phyloP scores from a whole-genome alignment of 1,140 invertebrate genomes.

The Drosophila athabasca region DNA sequence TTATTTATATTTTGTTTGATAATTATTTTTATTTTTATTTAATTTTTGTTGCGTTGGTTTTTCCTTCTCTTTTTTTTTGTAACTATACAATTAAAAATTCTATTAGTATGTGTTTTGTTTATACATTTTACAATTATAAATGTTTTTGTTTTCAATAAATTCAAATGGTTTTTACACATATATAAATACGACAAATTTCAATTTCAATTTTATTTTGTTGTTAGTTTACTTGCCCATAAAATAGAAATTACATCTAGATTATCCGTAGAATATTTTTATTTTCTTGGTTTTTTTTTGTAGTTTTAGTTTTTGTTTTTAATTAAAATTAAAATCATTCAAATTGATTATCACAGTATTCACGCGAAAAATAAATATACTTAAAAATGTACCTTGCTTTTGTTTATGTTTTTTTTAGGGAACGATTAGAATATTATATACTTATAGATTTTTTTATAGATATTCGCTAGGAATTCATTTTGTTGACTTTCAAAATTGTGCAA shows the following conservation, averaged over 20 bases:
- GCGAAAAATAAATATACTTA: slow-evolving; percentile 78
- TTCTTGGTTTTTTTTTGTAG: slow-evolving; percentile 38
- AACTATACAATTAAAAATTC: slow-evolving; percentile 73
- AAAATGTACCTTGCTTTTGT: slow-evolving; percentile 12
- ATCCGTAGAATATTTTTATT: slow-evolving; percentile 35
- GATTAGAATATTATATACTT: slow-evolving; percentile 17
- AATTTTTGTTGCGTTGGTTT: slow-evolving; percentile 44
- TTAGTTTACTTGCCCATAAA: slow-evolving; percentile 68
- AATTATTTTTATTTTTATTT: slow-evolving; percentile 65
- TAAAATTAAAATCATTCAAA: slow-evolving; percentile 81
- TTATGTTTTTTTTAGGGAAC: slow-evolving; percentile 29
- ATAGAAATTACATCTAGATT: slow-evolving; percentile 29
- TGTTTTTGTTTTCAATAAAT: slow-evolving; percentile 56
- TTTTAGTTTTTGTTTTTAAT: slow-evolving; percentile 36
- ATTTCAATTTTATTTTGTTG: slow-evolving; percentile 28
- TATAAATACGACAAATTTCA: slow-evolving; percentile 43
- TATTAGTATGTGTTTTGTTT: slow-evolving; percentile 46
- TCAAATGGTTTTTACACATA: slow-evolving; percentile 49
- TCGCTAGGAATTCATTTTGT: slow-evolving; percentile 65
- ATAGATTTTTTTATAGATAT: slow-evolving; percentile 30
- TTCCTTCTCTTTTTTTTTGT: slow-evolving; percentile 26
- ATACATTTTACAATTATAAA: slow-evolving; percentile 70
- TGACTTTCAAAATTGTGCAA: slow-evolving; percentile 58
- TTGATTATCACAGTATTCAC: slow-evolving; percentile 83
- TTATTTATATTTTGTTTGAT: slow-evolving; percentile 37